phyloP scores from a whole-genome alignment of 2,888 invertebrate genomes.

The Lottia scabra region DNA sequence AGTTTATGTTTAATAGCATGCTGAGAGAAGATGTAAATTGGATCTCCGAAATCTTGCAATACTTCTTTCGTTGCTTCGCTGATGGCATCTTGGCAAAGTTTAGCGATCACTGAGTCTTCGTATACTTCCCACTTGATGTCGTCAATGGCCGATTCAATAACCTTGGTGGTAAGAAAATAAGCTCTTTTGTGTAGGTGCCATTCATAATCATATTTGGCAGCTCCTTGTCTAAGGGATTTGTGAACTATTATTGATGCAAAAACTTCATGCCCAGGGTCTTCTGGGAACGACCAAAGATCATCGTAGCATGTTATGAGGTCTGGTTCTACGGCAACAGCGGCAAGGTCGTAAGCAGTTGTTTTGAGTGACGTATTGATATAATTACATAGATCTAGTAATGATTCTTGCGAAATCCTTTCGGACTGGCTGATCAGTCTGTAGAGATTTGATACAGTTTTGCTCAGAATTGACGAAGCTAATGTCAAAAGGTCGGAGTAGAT shows the following conservation, averaged over 20 bases:
- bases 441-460: no score
- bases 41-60: conserved; percentile 3
- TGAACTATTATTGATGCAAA: background rate
- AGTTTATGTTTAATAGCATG: conserved; percentile 1
- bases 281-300: no score
- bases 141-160: background rate
- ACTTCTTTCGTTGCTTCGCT: conserved; percentile 3
- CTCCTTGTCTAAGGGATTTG: background rate
- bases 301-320: no score
- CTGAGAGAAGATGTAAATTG: background rate
- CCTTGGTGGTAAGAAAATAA: background rate
- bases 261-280: no score
- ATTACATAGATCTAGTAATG: no score
- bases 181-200: background rate
- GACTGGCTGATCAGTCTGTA: no score
- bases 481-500: no score
- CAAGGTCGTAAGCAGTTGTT: no score
- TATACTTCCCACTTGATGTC: background rate
- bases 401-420: no score
- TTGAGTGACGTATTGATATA: no score
- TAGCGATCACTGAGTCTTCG: background rate
- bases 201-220: background rate
- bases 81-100: background rate
- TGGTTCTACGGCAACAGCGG: no score
- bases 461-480: no score